Evolutionary conservation across 2,113 vertebrate genomes (phyloP).

Genomic region (Agapornis roseicollis): DNA sequence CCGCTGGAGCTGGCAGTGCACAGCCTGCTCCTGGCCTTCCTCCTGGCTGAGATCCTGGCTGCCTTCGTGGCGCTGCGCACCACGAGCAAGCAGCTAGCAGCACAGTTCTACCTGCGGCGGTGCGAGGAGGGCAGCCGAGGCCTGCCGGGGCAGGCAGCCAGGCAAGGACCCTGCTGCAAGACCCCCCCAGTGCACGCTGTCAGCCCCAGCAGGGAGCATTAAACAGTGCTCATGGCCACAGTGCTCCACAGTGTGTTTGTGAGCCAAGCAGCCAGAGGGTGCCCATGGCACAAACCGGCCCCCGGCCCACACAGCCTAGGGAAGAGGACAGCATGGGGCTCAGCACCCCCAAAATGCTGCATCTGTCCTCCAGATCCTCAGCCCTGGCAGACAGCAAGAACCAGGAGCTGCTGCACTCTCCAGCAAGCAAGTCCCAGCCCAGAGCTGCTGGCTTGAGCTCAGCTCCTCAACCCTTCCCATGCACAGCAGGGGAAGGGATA

Average conservation of each 20-base stretch:
- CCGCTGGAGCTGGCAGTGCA: conserved; percentile 79
- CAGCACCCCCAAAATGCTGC: fast-evolving
- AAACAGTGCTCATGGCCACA: fast-evolving
- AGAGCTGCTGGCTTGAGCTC: not conserved
- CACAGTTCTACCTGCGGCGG: conserved; percentile 78
- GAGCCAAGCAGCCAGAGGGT: not conserved
- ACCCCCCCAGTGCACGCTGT: not conserved
- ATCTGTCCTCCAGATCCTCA: not conserved
- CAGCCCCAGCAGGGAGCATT: not conserved
- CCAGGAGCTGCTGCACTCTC: not conserved
- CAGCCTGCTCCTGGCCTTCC: conserved; percentile 76
- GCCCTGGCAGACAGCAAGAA: not conserved
- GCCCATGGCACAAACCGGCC: fast-evolving
- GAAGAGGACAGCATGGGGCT: not conserved
- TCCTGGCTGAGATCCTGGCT: conserved; percentile 69
- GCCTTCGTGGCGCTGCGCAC: conserved; percentile 74
- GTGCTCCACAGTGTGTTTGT: not conserved
- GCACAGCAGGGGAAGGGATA: fast-evolving
- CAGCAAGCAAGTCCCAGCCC: not conserved
- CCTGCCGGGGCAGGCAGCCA: fast-evolving
- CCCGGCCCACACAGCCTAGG: no score
- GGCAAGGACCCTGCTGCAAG: not conserved
- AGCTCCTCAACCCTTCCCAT: not conserved
- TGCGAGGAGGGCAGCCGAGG: conserved; percentile 41
- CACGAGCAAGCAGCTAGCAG: conserved; percentile 78